Base-by-base conservation (phyloP, 2,888 invertebrate genomes). In the Ochropleura plecta region DNA sequence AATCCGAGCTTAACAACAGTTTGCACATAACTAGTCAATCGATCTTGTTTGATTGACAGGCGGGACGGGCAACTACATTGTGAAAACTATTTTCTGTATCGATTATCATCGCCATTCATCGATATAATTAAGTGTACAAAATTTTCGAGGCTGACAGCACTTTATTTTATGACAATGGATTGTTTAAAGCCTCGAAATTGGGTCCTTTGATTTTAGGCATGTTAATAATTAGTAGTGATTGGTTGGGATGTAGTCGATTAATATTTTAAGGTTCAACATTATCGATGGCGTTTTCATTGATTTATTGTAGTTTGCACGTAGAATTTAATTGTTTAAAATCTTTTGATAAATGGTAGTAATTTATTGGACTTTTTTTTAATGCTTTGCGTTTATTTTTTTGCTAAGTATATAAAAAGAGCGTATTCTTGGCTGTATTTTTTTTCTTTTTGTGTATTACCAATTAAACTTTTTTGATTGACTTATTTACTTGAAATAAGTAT, bases 11-110 rank as follows among this genome's bases (percentile, higher is more conserved):
- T 93, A 94, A 89, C 91, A 89, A 88, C 92, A 92, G 93, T 94
- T 94, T 92, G 93, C 92, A 91, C 90, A 89, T 92, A 91, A 91
- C 91, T 89, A 87, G 86, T 82, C 88, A 88, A 93, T 93, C 93
- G 92, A 93, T 93, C 91, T 89, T 82, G 83, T 88, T 87, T 93
- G 93, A 93, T 92, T 92, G 94, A 93, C 93, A 91, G 89, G 42
- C 76, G 81, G 86, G 77, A 80, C 77, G 88, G 85, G 89, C 83
- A 87, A 90, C 73, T 60, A 77, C 72, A 75, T 73, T 77, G 81
- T 83, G 88, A 80, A 80, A 80, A 79, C 81, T 81, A 81, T 77
- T 83, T 78, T 77, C 44, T 63, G 71, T 79, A 70, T 73, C 74
- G 78, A 81, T 78, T 77, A 70, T 76, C 62, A 68, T 65, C 70